Conservation (phyloP, 2,113 vertebrate genomes). For the Excalfactoria chinensis region DNA sequence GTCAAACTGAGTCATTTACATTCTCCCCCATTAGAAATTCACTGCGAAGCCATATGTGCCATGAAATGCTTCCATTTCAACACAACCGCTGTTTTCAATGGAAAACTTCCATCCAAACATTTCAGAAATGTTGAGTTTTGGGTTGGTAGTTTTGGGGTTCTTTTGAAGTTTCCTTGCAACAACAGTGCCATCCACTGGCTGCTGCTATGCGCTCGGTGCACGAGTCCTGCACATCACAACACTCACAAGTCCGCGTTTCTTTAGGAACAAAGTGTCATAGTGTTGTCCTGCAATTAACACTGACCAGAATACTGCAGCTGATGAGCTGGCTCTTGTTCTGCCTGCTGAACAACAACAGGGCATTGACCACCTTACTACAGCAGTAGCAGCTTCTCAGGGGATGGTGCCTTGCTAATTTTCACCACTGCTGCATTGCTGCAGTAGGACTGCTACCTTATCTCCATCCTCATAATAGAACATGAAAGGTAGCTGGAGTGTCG, state of each 20-base stretch:
- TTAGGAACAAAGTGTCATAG: background rate
- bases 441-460: background rate
- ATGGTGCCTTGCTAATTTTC: background rate
- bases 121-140: background rate
- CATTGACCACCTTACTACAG: background rate
- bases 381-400: fast-evolving
- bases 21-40: slow-evolving; percentile 22
- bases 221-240: background rate
- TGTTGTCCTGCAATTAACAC: background rate
- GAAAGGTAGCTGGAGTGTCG: background rate
- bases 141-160: too few relatives aligned
- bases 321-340: background rate
- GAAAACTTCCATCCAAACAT: slow-evolving; percentile 53
- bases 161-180: slow-evolving; percentile 24
- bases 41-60: background rate
- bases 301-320: fast-evolving
- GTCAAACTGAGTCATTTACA: slow-evolving; percentile 22
- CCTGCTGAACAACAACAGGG: background rate
- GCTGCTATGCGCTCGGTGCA: background rate
- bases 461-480: background rate
- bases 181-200: slow-evolving; percentile 61
- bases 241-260: too few relatives aligned
- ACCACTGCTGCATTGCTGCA: background rate
- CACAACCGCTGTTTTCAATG: slow-evolving; percentile 27
- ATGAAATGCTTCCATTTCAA: slow-evolving; percentile 40